Percentiles rank a stretch among this genome's conserved stretches.
Evolutionary conservation across 2,797 vertebrate species (phyloP).

Genomic region (Odontamblyopus lacepedii): DNA sequence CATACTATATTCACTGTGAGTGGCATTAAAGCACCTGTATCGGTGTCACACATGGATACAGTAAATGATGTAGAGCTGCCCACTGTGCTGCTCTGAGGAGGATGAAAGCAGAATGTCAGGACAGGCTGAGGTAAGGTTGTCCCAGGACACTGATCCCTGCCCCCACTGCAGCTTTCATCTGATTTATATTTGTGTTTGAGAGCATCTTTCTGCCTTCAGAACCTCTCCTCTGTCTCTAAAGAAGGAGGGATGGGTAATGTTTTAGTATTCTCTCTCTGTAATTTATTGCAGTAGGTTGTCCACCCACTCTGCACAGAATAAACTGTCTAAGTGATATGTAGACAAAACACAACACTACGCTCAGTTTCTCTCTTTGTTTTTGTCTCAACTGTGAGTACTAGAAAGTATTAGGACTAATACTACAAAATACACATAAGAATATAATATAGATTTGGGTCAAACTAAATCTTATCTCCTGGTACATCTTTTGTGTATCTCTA

Average conservation of each 20-base stretch:
- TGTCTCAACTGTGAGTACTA: neutral
- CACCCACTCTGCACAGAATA: conserved; percentile 9
- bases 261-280: conserved; percentile 23
- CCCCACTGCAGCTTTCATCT: conserved; percentile 57
- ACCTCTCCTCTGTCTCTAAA: neutral
- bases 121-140: conserved; percentile 46
- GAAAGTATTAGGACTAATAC: neutral
- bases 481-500: too few species aligned
- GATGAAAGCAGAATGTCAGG: conserved; percentile 60
- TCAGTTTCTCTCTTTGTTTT: neutral
- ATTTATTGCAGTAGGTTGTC: conserved; percentile 21
- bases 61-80: conserved; percentile 57
- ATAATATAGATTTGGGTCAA: neutral
- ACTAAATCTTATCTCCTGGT: too few species aligned
- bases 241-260: conserved; percentile 11
- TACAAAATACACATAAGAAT: neutral
- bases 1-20: neutral
- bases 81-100: conserved; percentile 46
- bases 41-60: conserved; percentile 21
- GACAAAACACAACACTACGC: neutral
- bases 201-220: neutral
- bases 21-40: neutral
- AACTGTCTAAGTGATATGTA: conserved; percentile 17
- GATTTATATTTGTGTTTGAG: conserved; percentile 34
- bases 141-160: conserved; percentile 30